Evolutionary conservation across 1,140 invertebrate genomes (phyloP).

Genomic region (Polyergus mexicanus): DNA sequence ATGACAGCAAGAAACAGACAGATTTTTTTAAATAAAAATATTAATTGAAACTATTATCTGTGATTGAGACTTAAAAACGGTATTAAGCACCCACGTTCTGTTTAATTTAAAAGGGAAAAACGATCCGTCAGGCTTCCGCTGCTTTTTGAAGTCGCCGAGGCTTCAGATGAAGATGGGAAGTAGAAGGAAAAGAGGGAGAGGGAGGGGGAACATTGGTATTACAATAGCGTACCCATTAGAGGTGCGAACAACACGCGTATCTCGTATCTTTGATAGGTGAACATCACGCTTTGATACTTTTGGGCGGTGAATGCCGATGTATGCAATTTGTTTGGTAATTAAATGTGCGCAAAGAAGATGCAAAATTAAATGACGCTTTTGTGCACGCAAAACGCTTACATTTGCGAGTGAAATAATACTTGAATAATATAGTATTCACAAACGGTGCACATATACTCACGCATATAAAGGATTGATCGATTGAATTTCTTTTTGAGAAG

Average conservation of each 20-base stretch:
- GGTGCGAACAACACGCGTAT: slow-evolving; percentile 24
- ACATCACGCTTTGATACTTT: slow-evolving; percentile 3
- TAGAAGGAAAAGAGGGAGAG: not conserved
- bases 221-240: not conserved
- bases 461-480: not conserved
- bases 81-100: not conserved
- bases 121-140: slow-evolving; percentile 22
- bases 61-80: not conserved
- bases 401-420: not conserved
- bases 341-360: slow-evolving; percentile 7
- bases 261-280: slow-evolving; percentile 10
- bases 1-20: too few species aligned
- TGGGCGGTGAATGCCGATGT: not conserved
- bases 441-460: not conserved
- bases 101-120: slow-evolving; percentile 41
- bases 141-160: slow-evolving; percentile 47
- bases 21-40: too few species aligned
- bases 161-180: slow-evolving; percentile 24
- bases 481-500: not conserved
- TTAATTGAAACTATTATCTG: too few species aligned
- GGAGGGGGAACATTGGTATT: not conserved
- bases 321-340: slow-evolving; percentile 38
- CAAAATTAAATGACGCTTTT: slow-evolving; percentile 27
- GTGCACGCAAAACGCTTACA: not conserved
- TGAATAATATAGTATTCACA: not conserved